Percentiles rank a stretch among this genome's conserved stretches.
Evolutionary conservation across 2,797 vertebrate genomes (phyloP).

Genomic region (Aeoliscus strigatus): DNA sequence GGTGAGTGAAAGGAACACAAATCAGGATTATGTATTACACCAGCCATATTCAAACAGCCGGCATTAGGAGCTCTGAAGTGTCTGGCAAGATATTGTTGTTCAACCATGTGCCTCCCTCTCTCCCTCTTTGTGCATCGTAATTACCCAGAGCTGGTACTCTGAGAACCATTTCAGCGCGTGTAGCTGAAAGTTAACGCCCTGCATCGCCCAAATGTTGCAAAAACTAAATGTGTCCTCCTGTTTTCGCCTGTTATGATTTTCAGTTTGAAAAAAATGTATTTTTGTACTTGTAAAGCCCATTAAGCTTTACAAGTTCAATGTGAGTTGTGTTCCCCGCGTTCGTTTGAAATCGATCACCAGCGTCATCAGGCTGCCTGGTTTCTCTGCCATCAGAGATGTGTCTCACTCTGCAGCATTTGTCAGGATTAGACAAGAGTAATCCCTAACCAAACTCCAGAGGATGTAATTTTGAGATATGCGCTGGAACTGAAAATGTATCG

Average conservation of each 20-base stretch:
- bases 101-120: conserved; percentile 40
- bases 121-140: conserved; percentile 44
- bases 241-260: conserved; percentile 1
- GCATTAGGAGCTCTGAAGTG: conserved; percentile 61
- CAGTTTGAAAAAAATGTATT: conserved; percentile 2
- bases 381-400: conserved; percentile 63
- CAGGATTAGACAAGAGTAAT: conserved; percentile 75
- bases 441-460: conserved; percentile 70
- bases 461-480: conserved; percentile 70
- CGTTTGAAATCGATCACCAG: conserved; percentile 48
- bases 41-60: conserved; percentile 63
- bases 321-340: conserved; percentile 21
- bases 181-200: conserved; percentile 27
- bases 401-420: conserved; percentile 70
- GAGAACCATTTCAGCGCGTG: conserved; percentile 43
- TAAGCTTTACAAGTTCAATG: conserved; percentile 8
- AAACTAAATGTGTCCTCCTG: conserved; percentile 2
- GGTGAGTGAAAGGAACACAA: conserved; percentile 67
- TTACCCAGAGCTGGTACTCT: conserved; percentile 56
- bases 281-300: neutral
- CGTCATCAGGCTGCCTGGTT: conserved; percentile 54
- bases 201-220: neutral
- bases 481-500: conserved; percentile 64
- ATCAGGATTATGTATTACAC: conserved; percentile 75
- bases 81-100: conserved; percentile 60